Evolutionary conservation across 2,888 invertebrate genomes (phyloP).

Genomic region (Lepidonotus clava): DNA sequence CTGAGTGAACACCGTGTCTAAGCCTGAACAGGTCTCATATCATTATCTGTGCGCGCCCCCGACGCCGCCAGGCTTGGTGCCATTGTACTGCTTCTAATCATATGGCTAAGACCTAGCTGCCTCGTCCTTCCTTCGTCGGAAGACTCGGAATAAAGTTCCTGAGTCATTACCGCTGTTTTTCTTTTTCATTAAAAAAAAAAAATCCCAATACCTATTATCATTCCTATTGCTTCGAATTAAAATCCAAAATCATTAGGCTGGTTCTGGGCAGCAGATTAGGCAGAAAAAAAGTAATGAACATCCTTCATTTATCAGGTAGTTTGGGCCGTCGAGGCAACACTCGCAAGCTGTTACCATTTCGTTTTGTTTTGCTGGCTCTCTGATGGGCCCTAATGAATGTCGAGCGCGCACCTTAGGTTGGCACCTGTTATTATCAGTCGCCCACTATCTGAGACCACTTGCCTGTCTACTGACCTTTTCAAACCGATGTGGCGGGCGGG

Average conservation of each 20-base stretch:
- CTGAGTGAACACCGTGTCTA: neutral
- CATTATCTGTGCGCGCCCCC: neutral
- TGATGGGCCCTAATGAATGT: neutral
- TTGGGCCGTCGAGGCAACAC: too few species aligned
- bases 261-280: too few species aligned
- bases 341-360: too few species aligned
- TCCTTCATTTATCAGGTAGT: too few species aligned
- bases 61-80: neutral
- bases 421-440: neutral
- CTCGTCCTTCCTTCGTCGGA: neutral
- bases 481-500: neutral
- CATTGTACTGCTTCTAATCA: neutral
- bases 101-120: neutral
- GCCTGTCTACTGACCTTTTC: slow-evolving; percentile 8
- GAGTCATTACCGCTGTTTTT: too few species aligned
- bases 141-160: too few species aligned
- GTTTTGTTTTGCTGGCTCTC: neutral
- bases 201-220: too few species aligned
- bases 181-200: too few species aligned
- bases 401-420: too few species aligned
- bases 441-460: neutral
- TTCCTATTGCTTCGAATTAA: too few species aligned
- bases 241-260: too few species aligned
- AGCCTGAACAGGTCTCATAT: neutral
- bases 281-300: too few species aligned